phyloP scores from a whole-genome alignment of 2,113 vertebrate genomes.

The Pyxicephalus adspersus region DNA sequence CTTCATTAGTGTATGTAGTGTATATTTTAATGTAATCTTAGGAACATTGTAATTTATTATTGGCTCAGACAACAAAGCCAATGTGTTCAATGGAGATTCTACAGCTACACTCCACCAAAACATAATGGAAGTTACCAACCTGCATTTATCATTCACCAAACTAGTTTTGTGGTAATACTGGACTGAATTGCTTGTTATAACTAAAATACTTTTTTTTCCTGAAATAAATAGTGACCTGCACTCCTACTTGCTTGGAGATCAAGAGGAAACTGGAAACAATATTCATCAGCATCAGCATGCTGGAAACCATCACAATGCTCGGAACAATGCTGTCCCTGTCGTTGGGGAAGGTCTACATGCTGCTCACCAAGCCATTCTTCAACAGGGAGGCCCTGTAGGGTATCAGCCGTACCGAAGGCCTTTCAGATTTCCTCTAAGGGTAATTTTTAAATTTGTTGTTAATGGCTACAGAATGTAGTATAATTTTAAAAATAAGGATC shows the following conservation, averaged over 20 bases:
- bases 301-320: conserved; percentile 83
- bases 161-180: too few relatives aligned
- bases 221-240: conserved; percentile 86
- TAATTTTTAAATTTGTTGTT: conserved; percentile 60
- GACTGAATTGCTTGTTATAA: too few relatives aligned
- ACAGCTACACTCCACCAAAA: too few relatives aligned
- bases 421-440: conserved; percentile 91
- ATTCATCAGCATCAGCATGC: conserved; percentile 92
- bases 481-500: too few relatives aligned
- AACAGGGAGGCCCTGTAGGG: conserved; percentile 95
- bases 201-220: conserved; percentile 22
- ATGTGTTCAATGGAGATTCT: too few relatives aligned
- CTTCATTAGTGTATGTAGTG: too few relatives aligned
- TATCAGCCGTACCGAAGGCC: conserved; percentile 97
- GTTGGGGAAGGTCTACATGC: conserved; percentile 95
- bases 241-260: conserved; percentile 96
- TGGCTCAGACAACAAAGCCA: too few relatives aligned
- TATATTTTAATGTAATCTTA: too few relatives aligned
- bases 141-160: too few relatives aligned
- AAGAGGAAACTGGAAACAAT: conserved; percentile 91
- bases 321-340: conserved; percentile 88
- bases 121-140: too few relatives aligned
- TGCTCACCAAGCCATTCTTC: conserved; percentile 97
- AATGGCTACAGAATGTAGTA: too few relatives aligned
- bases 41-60: too few relatives aligned